Conservation (phyloP, 2,888 invertebrate genomes). For the Eueremaeus valkanovi region DNA sequence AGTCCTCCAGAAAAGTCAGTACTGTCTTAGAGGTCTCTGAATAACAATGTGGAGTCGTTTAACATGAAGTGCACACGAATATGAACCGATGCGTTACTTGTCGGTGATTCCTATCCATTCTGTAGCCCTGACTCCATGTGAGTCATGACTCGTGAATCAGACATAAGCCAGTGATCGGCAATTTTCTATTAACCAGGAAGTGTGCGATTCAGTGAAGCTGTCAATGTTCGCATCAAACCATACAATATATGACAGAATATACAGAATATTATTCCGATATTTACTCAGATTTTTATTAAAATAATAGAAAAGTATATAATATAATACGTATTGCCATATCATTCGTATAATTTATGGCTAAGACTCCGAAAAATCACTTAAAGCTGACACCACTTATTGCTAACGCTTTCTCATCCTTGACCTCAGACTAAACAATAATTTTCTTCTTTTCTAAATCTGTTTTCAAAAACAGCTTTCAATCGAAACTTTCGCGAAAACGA, state of each 20-base stretch:
- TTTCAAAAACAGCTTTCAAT: background rate
- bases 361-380: too few species aligned
- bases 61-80: constrained; percentile 5
- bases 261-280: too few species aligned
- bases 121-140: constrained; percentile 1
- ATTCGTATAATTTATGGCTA: too few species aligned
- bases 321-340: too few species aligned
- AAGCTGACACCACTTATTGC: background rate
- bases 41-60: too few species aligned
- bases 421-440: constrained; percentile 29
- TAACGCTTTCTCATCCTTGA: constrained; percentile 28
- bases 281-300: background rate
- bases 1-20: background rate
- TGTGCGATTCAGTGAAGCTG: constrained; percentile 11
- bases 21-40: too few species aligned
- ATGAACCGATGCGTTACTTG: constrained; percentile 14
- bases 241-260: background rate
- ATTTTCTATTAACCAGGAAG: constrained; percentile 28
- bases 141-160: constrained; percentile 17
- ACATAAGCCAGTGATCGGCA: constrained; percentile 27
- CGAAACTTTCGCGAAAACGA: background rate
- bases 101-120: background rate
- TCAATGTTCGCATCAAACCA: constrained; percentile 3
- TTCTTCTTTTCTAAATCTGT: background rate
- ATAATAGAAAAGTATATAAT: background rate